phyloP scores from a whole-genome alignment of 2,113 vertebrate genomes.

The Lepus europaeus region DNA sequence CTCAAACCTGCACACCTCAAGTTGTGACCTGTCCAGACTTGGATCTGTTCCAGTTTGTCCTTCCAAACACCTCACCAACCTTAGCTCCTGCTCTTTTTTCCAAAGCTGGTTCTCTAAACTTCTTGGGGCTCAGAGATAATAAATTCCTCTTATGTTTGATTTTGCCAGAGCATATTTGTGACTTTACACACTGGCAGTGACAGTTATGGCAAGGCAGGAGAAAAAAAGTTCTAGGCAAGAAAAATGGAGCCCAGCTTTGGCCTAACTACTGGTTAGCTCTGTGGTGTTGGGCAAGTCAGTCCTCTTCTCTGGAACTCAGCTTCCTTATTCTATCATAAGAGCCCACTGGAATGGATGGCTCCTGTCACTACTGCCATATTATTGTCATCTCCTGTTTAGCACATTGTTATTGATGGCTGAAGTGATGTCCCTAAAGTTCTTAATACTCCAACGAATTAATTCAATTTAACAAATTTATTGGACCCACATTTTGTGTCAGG shows the following conservation, averaged over 20 bases:
- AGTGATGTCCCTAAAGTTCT: conserved; percentile 51
- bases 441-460: conserved; percentile 47
- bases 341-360: background rate
- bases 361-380: background rate
- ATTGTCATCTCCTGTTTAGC: background rate
- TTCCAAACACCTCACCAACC: background rate
- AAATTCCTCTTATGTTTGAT: background rate
- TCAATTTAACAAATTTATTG: conserved; percentile 61
- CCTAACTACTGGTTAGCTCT: background rate
- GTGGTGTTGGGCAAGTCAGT: conserved; percentile 43
- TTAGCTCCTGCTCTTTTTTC: background rate
- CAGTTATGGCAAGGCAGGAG: background rate
- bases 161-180: conserved; percentile 12
- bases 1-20: background rate
- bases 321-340: conserved; percentile 30
- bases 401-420: conserved; percentile 37
- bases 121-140: background rate
- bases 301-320: background rate
- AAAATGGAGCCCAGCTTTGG: background rate
- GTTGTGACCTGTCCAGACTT: background rate
- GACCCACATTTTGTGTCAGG: conserved; percentile 31
- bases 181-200: background rate
- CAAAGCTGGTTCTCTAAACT: background rate
- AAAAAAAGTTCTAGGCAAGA: background rate
- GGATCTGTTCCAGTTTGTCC: background rate